Evolutionary conservation across 2,888 invertebrate genomes (phyloP).

Genomic region (Disparrhopalites patrizii): DNA sequence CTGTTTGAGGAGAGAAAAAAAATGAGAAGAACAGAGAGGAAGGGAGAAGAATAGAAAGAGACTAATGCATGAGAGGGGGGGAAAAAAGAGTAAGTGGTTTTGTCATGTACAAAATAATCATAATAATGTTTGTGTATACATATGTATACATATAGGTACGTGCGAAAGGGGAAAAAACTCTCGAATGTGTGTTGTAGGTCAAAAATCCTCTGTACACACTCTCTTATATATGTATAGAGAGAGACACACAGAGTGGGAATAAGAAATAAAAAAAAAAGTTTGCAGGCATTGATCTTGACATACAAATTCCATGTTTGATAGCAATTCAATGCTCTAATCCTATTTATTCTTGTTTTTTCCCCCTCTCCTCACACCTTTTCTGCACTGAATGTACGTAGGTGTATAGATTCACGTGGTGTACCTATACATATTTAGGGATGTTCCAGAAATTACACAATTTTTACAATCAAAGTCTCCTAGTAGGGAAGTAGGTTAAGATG

Average conservation of each 20-base stretch:
- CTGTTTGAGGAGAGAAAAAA: too few relatives aligned
- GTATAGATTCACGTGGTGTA: too few relatives aligned
- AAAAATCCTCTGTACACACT: conserved; percentile 19
- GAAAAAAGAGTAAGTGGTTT: too few relatives aligned
- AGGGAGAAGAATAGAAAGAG: neutral
- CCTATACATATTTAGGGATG: too few relatives aligned
- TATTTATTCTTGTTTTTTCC: neutral
- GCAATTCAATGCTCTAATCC: conserved; percentile 2
- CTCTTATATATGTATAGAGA: too few relatives aligned
- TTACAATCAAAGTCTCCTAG: too few relatives aligned
- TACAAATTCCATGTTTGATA: conserved; percentile 11
- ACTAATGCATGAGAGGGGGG: too few relatives aligned
- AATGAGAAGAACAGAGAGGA: neutral
- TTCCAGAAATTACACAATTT: too few relatives aligned
- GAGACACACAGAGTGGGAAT: conserved; percentile 4
- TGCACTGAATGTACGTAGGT: too few relatives aligned
- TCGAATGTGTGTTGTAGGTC: conserved; percentile 5
- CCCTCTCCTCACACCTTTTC: neutral
- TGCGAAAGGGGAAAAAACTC: conserved; percentile 1
- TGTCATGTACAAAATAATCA: too few relatives aligned
- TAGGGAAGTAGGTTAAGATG: too few relatives aligned
- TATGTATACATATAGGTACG: neutral
- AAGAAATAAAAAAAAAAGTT: conserved; percentile 14
- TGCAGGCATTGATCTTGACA: conserved; percentile 25
- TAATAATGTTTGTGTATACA: too few relatives aligned